Percentiles rank a stretch among this genome's conserved stretches.
phyloP scores from a whole-genome alignment of 2,888 invertebrate genomes.

The Boloria selene region DNA sequence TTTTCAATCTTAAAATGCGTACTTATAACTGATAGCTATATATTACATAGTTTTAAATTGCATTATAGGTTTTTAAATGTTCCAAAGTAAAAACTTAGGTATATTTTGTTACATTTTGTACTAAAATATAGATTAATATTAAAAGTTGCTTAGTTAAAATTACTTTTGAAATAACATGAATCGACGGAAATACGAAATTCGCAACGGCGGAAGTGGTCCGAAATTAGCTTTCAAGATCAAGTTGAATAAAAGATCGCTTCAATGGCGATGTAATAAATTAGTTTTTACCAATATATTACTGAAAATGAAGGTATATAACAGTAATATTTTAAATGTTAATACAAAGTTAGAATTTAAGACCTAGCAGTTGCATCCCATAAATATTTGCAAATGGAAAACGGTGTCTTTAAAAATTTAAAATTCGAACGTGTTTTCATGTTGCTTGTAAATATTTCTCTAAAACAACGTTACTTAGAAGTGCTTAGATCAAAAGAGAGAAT shows the following conservation, averaged over 20 bases:
- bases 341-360: no score
- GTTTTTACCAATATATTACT: background rate
- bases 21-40: no score
- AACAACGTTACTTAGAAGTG: conserved; percentile 2
- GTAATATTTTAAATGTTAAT: background rate
- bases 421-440: background rate
- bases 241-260: background rate
- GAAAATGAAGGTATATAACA: background rate
- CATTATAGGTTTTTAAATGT: no score
- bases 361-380: background rate
- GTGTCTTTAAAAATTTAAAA: background rate
- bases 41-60: no score
- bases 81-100: no score
- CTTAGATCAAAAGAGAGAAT: background rate
- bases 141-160: conserved; percentile 18
- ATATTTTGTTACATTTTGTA: no score
- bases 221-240: background rate
- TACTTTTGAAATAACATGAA: conserved; percentile 8
- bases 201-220: background rate
- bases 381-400: background rate
- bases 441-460: background rate
- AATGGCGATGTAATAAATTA: background rate
- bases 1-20: no score
- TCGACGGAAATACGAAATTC: background rate
- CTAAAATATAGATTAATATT: background rate